Conservation (phyloP, 2,888 invertebrate species). For the Leptopilina myrica region DNA sequence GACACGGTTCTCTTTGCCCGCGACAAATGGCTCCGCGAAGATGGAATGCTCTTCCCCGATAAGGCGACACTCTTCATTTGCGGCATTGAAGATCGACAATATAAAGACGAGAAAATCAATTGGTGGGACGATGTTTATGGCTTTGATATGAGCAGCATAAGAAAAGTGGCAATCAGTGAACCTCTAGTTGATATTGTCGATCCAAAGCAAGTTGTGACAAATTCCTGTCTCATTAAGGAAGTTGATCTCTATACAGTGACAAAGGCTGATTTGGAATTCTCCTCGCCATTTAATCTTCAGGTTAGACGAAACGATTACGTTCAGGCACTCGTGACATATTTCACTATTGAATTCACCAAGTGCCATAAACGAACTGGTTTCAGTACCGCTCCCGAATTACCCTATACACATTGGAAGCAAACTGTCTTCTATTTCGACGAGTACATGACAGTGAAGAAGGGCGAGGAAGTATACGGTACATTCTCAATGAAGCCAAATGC, state of each 20-base stretch:
- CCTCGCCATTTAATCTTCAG: conserved; percentile 89
- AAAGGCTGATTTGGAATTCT: conserved; percentile 94
- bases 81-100: conserved; percentile 97
- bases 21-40: conserved; percentile 96
- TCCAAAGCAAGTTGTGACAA: conserved; percentile 98
- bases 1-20: conserved; percentile 99
- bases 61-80: conserved; percentile 96
- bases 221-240: conserved; percentile 96
- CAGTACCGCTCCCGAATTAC: conserved; percentile 98
- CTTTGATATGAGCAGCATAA: conserved; percentile 99
- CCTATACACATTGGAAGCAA: conserved; percentile 99
- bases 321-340: conserved; percentile 98
- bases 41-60: conserved; percentile 96
- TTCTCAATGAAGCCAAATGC: conserved; percentile 97
- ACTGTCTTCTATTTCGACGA: conserved; percentile 99
- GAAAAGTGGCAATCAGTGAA: conserved; percentile 98
- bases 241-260: conserved; percentile 99
- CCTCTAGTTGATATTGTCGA: conserved; percentile 99
- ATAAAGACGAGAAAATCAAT: conserved; percentile 99
- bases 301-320: conserved; percentile 96
- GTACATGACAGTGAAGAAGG: conserved; percentile 96
- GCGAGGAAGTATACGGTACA: conserved; percentile 94
- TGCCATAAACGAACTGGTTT: conserved; percentile 99
- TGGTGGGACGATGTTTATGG: conserved; percentile 99
- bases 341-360: conserved; percentile 99